Conservation (phyloP, 1,140 invertebrate genomes). For the Musca vetustissima region DNA sequence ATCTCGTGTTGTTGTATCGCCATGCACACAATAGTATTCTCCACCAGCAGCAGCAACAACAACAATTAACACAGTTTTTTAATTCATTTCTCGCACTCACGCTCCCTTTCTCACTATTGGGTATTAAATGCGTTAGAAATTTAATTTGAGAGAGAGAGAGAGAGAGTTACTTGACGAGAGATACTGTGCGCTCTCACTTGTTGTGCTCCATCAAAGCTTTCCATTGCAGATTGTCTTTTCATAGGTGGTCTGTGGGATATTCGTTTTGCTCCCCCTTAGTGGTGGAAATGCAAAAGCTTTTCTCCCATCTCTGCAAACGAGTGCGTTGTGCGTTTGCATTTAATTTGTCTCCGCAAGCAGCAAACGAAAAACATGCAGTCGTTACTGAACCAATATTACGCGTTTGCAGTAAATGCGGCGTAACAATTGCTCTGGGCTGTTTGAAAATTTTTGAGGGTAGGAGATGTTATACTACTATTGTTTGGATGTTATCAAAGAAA, state of each 20-base stretch:
- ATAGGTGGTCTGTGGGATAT: background rate
- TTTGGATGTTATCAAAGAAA: background rate
- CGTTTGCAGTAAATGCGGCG: conserved; percentile 15
- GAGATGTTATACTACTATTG: background rate
- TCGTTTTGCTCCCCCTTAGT: background rate
- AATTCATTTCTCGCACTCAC: too few relatives aligned
- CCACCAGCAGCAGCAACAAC: too few relatives aligned
- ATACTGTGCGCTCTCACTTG: too few relatives aligned
- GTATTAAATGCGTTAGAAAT: too few relatives aligned
- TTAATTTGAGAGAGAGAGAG: too few relatives aligned
- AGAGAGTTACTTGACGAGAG: too few relatives aligned
- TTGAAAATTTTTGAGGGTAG: too few relatives aligned
- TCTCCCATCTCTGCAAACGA: background rate
- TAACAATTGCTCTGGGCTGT: background rate
- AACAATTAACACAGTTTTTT: too few relatives aligned
- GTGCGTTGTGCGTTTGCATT: background rate
- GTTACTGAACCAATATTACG: background rate
- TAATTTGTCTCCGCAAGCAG: conserved; percentile 13
- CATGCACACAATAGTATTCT: too few relatives aligned
- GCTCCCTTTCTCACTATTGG: too few relatives aligned
- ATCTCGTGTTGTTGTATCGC: background rate
- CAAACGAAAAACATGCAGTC: background rate
- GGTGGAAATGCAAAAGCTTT: conserved; percentile 21
- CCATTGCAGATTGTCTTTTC: too few relatives aligned
- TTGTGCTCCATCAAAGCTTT: too few relatives aligned